A percentile compares a stretch with the other conserved stretches of the same genome.
phyloP scores from a whole-genome alignment of 2,797 vertebrate species.

The Mycteria americana region DNA sequence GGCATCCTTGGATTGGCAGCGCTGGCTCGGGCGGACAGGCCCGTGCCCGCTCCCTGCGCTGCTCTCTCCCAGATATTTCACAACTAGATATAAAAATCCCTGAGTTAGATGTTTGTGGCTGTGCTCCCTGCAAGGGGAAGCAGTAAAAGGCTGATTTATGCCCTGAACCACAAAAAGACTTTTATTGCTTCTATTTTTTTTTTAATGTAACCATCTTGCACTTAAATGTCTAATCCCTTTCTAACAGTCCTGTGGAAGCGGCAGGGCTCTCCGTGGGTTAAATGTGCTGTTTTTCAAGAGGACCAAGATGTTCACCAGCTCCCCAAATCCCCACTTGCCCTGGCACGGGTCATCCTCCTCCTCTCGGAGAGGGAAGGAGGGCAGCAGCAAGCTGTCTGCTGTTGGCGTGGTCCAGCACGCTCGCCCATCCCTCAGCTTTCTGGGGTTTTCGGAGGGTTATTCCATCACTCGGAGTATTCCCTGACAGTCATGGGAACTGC shows the following conservation, averaged over 20 bases:
- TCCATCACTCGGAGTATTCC: neutral
- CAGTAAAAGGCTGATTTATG: slow-evolving; percentile 30
- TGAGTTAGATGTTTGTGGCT: neutral
- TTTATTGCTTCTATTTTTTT: neutral
- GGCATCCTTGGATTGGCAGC: neutral
- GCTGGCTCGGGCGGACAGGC: neutral
- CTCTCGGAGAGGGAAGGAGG: neutral
- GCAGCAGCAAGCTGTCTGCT: neutral
- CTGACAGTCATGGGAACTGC: neutral
- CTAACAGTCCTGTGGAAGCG: neutral
- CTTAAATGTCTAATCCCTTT: slow-evolving; percentile 15
- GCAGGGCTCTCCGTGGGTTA: neutral
- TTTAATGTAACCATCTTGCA: neutral
- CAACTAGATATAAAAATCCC: neutral
- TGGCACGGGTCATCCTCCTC: neutral
- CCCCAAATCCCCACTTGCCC: neutral
- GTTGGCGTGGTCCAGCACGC: fast-evolving
- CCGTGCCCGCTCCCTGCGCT: fast-evolving
- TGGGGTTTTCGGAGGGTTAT: neutral
- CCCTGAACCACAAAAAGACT: neutral
- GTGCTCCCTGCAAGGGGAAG: neutral
- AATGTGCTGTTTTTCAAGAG: neutral
- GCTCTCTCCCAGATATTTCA: neutral
- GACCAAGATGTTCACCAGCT: neutral
- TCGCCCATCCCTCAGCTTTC: neutral